phyloP scores from a whole-genome alignment of 92 coral and sea anemone genomes.

The Phenganax marumi region DNA sequence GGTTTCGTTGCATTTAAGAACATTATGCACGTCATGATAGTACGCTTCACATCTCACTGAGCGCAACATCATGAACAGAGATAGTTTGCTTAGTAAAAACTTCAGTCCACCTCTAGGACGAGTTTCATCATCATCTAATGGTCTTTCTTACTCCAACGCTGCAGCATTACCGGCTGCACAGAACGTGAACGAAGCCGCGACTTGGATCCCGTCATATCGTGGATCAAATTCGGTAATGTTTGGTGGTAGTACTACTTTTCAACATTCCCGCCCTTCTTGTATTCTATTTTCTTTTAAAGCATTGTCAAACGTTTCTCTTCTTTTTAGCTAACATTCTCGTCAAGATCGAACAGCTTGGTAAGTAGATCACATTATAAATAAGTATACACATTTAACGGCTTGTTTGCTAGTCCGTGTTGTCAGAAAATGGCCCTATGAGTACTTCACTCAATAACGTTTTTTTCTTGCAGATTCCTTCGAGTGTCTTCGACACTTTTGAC shows the following conservation, averaged over 20 bases:
- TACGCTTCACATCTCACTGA: constrained; percentile 85
- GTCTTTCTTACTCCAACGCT: constrained; percentile 89
- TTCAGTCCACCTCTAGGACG: constrained; percentile 92
- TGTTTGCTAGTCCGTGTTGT: constrained; percentile 36
- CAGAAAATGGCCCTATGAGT: constrained; percentile 27
- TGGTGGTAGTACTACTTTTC: neutral
- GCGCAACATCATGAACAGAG: constrained; percentile 93
- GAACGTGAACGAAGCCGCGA: constrained; percentile 81
- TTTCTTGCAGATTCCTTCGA: constrained; percentile 87
- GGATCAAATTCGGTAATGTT: constrained; percentile 98
- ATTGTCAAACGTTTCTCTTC: constrained; percentile 48
- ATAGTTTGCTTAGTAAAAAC: constrained; percentile 89
- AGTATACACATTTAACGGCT: constrained; percentile 15
- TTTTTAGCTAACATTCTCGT: constrained; percentile 93
- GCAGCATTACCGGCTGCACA: constrained; percentile 88
- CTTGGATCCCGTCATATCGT: constrained; percentile 99
- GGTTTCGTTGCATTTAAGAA: constrained; percentile 99
- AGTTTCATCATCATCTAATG: constrained; percentile 78
- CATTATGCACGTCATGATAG: constrained; percentile 99
- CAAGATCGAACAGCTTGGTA: constrained; percentile 99
- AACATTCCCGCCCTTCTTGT: constrained; percentile 15
- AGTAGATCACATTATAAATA: constrained; percentile 51
- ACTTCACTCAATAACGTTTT: constrained; percentile 18
- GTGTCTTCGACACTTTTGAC: constrained; percentile 95
- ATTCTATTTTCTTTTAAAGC: neutral